These are phyloP conservation scores for Indri indri DNA, from an alignment of 2,113 vertebrate genomes.

Conservation along the genomic window DNA sequence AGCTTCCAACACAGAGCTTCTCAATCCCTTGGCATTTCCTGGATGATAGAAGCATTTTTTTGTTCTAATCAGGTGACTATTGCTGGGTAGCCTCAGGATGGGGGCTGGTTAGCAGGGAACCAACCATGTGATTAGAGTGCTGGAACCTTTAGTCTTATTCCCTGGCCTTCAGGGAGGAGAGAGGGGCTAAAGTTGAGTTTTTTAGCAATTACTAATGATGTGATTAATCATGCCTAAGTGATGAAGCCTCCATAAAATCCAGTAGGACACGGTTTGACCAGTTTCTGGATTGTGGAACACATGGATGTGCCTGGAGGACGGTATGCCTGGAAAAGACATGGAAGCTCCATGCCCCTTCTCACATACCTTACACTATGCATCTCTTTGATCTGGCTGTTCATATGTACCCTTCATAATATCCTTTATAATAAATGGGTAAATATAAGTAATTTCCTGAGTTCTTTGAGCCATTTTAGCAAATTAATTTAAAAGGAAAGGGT, in stretches of 20 bases:
- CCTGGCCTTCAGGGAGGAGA: neutral
- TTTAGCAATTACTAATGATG: neutral
- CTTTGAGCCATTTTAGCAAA: neutral
- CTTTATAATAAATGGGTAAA: neutral
- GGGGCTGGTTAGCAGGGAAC: neutral
- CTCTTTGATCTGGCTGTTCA: neutral
- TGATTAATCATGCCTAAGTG: neutral
- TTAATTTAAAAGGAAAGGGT: neutral
- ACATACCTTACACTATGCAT: neutral
- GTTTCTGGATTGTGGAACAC: neutral
- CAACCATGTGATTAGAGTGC: neutral
- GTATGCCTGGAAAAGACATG: too few species aligned
- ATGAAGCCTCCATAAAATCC: neutral
- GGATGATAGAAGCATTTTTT: neutral
- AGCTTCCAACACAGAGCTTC: neutral
- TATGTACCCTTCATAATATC: neutral
- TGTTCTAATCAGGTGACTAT: neutral
- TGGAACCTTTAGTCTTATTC: neutral
- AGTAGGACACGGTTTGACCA: neutral
- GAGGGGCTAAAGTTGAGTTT: neutral
- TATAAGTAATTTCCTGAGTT: neutral
- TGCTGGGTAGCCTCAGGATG: neutral
- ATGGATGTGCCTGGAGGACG: neutral
- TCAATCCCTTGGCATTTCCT: neutral
- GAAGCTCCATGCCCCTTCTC: neutral